Conservation (phyloP, 2,113 vertebrate genomes). For the Corythoichthys intestinalis region DNA sequence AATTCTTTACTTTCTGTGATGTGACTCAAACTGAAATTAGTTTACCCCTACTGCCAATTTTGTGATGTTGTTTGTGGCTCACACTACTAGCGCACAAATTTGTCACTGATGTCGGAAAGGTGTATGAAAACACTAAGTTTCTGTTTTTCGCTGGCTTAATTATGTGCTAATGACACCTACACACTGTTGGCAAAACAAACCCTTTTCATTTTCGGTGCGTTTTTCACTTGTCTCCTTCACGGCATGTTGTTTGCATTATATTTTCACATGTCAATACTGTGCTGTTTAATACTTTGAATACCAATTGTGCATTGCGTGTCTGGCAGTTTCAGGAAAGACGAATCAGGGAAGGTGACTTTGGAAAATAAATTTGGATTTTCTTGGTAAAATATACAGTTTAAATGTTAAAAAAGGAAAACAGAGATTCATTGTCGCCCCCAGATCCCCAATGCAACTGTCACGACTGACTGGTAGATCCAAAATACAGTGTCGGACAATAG, state of each 20-base stretch:
- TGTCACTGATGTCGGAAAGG: constrained; percentile 13
- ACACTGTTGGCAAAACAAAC: constrained; percentile 42
- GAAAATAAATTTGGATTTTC: too few relatives aligned
- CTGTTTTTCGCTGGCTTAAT: constrained; percentile 29
- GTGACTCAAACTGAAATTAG: constrained; percentile 21
- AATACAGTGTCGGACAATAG: too few relatives aligned
- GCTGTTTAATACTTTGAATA: background rate
- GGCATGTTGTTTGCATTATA: constrained; percentile 9
- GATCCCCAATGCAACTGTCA: too few relatives aligned
- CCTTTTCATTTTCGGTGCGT: constrained; percentile 7
- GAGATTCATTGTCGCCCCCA: too few relatives aligned
- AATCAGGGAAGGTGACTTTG: too few relatives aligned
- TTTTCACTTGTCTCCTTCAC: background rate
- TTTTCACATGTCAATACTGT: background rate
- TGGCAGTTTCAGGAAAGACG: background rate
- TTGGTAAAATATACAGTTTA: too few relatives aligned
- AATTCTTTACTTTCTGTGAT: constrained; percentile 3
- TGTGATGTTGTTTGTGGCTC: constrained; percentile 18
- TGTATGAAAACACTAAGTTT: constrained; percentile 10
- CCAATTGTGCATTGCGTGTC: background rate
- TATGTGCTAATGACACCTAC: constrained; percentile 34
- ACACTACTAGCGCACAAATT: constrained; percentile 16
- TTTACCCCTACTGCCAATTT: background rate
- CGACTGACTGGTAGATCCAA: too few relatives aligned
- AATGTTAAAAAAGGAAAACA: too few relatives aligned